Base-by-base conservation (phyloP, 2,888 invertebrate genomes). In the Lobophora halterata region DNA sequence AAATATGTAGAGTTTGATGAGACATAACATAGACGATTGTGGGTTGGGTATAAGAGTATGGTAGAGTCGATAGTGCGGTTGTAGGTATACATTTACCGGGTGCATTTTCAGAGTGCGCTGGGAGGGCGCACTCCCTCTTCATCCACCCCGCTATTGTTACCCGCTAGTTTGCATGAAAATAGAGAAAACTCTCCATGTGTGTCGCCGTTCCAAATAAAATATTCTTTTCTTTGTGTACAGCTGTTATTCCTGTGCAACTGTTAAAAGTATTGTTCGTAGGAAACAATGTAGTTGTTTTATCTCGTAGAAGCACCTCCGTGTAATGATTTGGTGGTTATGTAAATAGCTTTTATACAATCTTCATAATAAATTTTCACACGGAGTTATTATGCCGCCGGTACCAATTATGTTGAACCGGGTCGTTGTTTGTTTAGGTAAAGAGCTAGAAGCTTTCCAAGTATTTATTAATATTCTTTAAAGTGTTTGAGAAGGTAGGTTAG, bases 161-260 rank as follows among this genome's bases (percentile, higher is more conserved):
- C 67, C 72, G 65, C 71, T 77, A 76, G 74, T 81, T 82, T 78
- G 78, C 74, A 79, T 81, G 76, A 76, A 82, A 81, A 81, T 73
- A 78, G 71, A 75, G 73, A 77, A 79, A 78, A 79, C 70, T 77
- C 70, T 73, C 68, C 73, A 76, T 78, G 75, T 80, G 70, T 80
- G 79, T 75, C 78, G 73, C 66, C 65, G 66, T 70, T 76, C 73
- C 71, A 64, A 79, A 82, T 82, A 81, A 79, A 80, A 79, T 79
- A 79, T 79, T 78, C 46, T 74, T 78, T 75, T 77, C 78, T 79
- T 77, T 79, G 74, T 78, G 73, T 73, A 65, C 62, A 61, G 47
- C 62, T 59, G 67, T 71, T 76, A 70, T 75, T 69, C 69, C 74
- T 72, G 63, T 65, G 69, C 70, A 71, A 76, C 67, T 74, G 58